Conservation (phyloP, 2,113 vertebrate species). For the Bubo scandiacus region DNA sequence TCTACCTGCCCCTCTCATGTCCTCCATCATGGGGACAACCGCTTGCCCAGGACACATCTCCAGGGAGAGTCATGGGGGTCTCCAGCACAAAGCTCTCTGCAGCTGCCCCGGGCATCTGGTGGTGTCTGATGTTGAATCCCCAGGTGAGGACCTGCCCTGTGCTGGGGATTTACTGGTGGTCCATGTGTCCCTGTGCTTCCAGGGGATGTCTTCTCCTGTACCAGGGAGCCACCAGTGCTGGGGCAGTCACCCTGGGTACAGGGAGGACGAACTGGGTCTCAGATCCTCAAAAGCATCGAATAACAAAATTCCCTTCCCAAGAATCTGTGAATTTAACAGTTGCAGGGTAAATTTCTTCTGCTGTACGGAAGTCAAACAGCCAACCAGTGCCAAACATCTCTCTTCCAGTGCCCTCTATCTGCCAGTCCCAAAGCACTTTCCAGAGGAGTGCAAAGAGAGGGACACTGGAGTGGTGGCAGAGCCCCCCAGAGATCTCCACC, state of each 20-base stretch:
- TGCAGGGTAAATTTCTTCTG: not conserved
- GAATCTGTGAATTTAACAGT: not conserved
- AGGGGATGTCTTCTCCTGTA: not conserved
- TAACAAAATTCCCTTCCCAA: accelerated
- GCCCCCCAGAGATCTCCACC: accelerated
- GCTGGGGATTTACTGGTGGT: not conserved
- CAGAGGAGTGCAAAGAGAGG: not conserved
- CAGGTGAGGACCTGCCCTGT: not conserved
- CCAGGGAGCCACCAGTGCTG: accelerated
- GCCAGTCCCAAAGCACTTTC: not conserved
- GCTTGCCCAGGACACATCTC: not conserved
- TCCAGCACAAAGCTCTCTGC: not conserved
- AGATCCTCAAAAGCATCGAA: not conserved
- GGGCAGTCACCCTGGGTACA: not conserved
- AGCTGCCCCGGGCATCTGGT: not conserved
- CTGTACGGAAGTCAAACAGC: not conserved
- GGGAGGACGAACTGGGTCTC: not conserved
- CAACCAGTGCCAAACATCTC: not conserved
- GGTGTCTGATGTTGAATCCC: not conserved
- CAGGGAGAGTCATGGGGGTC: not conserved
- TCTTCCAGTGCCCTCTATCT: not conserved
- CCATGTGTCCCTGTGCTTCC: not conserved
- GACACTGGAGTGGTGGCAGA: not conserved
- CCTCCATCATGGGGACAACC: not conserved
- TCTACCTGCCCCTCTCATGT: not conserved